Base-by-base conservation (phyloP, 2,797 vertebrate genomes). In the Trachurus trachurus region DNA sequence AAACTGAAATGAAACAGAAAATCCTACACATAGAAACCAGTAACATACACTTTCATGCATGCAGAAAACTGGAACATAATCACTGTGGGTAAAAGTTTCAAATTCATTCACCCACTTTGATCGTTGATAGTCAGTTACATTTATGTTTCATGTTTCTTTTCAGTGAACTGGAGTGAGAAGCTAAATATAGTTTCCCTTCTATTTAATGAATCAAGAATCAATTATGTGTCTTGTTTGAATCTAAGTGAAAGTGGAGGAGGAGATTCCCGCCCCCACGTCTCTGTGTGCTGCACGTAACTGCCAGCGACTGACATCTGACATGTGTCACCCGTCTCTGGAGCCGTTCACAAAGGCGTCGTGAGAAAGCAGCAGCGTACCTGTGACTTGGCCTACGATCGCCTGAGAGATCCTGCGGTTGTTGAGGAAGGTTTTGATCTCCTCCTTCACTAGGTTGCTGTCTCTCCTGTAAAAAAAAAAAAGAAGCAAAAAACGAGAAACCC, bases 401-500 rank as follows among this genome's bases (percentile, higher is more conserved):
- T 96, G 96, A 79, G 96, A 96, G 89, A 96, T 96, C 90, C 96
- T 94, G 78, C 96, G 93, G 67, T 96, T 96, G 92, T 96, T 96
- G 52, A 96, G 95, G 89, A 96, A 96, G 1, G 93, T 93, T 87
- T 96, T 96, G 89, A 96, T 96, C 87, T 96, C 96, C 66, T 96
- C 96, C 87, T 96, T 96, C 83, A 96, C 96, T 88, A 96, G 90
- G 93, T 95, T 96, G 85, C 96, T 96, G 94, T 96, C 96, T 90
- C 95, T 95, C 91, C 96, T 96, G 91, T 49, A 81, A 88, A 26
- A 26, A 26, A 26, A 26, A 26, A 26, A 26, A 26, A 26, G 26
- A 73, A 80, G 70, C 58, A 63, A 63, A 56, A 11, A 58, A 12
- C 26, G 26, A 26, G 26, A 71, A 73, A 2, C 11, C 34, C 31